A percentile compares a stretch with the other conserved stretches of the same genome.
Evolutionary conservation across 1,140 invertebrate genomes (phyloP).

Genomic region (Portunus trituberculatus): DNA sequence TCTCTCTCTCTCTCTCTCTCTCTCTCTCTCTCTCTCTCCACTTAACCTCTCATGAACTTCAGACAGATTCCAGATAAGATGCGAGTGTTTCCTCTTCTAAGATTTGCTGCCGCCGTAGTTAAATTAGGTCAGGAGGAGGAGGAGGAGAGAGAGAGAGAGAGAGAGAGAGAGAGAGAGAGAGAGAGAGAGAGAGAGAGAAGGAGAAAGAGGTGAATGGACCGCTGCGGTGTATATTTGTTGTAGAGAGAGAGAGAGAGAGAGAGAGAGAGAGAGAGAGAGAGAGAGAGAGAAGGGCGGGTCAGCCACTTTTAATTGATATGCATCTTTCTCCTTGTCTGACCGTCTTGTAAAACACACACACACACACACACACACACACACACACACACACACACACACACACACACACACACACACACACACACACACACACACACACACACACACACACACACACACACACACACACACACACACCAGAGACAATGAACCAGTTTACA

Average conservation of each 20-base stretch:
- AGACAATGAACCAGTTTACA: too few relatives aligned
- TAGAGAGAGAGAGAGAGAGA: not conserved
- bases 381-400: not conserved
- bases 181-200: too few relatives aligned
- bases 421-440: too few relatives aligned
- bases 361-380: conserved; percentile 20
- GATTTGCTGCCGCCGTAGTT: too few relatives aligned
- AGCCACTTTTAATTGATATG: conserved; percentile 23
- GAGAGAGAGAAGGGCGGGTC: conserved; percentile 15
- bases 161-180: not conserved
- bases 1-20: conserved; percentile 47
- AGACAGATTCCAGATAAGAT: too few relatives aligned
- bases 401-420: too few relatives aligned
- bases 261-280: conserved; percentile 20
- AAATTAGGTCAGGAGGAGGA: not conserved
- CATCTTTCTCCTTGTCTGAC: conserved; percentile 1
- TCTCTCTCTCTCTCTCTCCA: conserved; percentile 42
- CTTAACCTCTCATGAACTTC: not conserved
- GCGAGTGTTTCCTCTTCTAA: too few relatives aligned
- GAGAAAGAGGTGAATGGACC: too few relatives aligned
- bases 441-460: too few relatives aligned
- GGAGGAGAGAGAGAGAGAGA: not conserved
- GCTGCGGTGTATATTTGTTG: too few relatives aligned
- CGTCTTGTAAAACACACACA: not conserved
- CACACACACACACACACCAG: too few relatives aligned